Base-by-base conservation (phyloP, 2,797 vertebrate species). In the Mareca penelope region DNA sequence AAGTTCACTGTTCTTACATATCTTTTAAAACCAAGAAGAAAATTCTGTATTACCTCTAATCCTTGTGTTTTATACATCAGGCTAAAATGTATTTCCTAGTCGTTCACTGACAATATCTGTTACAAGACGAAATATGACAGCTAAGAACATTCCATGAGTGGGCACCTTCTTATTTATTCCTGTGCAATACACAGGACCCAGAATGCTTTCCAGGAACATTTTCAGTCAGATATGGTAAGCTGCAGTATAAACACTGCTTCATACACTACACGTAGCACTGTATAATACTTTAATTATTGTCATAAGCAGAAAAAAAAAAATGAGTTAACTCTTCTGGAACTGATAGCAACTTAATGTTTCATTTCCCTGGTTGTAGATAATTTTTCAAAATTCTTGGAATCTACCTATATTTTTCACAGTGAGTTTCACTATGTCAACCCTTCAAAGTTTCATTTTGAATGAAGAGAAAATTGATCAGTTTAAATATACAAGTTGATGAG, bases 1-100 rank as follows among this genome's bases (percentile, higher is more conserved):
- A 89, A 94, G 70, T 93, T 95, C 69, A 42, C 48, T 89, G 56
- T 46, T 68, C 70, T 87, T 44, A 16, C 12, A 13, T 78, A n/a
- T 85, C 75, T 93, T 89, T 75, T 85, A 91, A 96, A 93, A 83
- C 12, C 44, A 95, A 67, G 33, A 93, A 77, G 67, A 93, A 94
- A 95, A 68, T 46, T 57, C 23, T 86, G 10, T 31, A 40, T 33
- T 83, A 67, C 13, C 26, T 86, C 33, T 83, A 94, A 64, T 92
- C 55, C 24, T 75, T 82, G 33, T 15, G 11, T 78, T 85, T 68
- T 79, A 79, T 84, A 33, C 26, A 31, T 88, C 59, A 60, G 28
- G 24, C 73, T 91, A 56, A 90, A 80, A 21, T 69, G 12, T 77
- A 44, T 77, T 95, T 92, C 64, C 44, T 84, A 84, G 18, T 89